Base-by-base conservation (phyloP, 1,140 invertebrate species). In the Aphis craccivora region DNA sequence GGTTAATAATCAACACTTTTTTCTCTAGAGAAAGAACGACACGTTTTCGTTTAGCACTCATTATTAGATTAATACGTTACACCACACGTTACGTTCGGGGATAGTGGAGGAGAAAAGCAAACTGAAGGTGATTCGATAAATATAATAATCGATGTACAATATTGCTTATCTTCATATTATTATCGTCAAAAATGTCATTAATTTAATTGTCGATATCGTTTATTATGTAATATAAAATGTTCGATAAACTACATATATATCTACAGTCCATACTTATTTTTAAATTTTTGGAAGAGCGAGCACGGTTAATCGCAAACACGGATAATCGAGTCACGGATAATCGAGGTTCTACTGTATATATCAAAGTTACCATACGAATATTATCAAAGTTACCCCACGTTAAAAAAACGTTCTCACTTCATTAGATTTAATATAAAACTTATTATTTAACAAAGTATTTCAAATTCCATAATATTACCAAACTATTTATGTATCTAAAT, bases 111-210 rank as follows among this genome's bases (percentile, higher is more conserved):
- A 37, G 0, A 81, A 81, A 81, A 81, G 60, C n/a, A 35, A 51
- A 88, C 45, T 51, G 86, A 88, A 88, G 23, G 48, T 88, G 48
- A 88, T 88, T 88, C 86, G 48, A 88, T 48, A 84, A 84, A 84
- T 84, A 84, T 84, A 84, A 84, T 84, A 25, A 84, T 40, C 83
- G 43, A 87, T 87, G 40, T 87, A 87, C 43, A 87, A 87, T 87
- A 87, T 87, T 87, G 84, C 30, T 45, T 87, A 87, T 87, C 84
- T 86, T 86, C 40, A 86, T 45, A 86, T 86, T 86, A 45, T 86
- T 43, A 86, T 45, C 43, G 84, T 86, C 84, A 87, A 87, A 87
- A 45, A 87, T 87, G 30, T 48, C 84, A 87, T 45, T 87, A 87
- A 87, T 48, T 48, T 5, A 0, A 11, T 87, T 45, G 84, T 87